These are phyloP conservation scores for Neocloeon triangulifer DNA, from an alignment of 1,140 invertebrate species.

Conservation along the genomic window DNA sequence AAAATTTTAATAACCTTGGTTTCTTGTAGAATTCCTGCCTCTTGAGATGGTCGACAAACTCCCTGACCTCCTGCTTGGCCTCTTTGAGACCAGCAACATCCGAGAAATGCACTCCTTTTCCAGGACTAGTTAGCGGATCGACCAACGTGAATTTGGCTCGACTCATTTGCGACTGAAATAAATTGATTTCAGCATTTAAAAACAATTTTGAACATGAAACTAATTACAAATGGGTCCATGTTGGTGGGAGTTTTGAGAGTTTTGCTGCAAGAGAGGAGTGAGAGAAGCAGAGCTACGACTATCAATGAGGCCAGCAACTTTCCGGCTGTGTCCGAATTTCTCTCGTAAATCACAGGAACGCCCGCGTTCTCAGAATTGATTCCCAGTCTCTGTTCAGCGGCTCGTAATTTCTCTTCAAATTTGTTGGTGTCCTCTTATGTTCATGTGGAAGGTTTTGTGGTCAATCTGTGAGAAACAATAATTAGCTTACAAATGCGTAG, in stretches of 20 bases:
- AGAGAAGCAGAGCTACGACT: constrained; percentile 39
- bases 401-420: constrained; percentile 71
- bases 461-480: constrained; percentile 24
- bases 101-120: constrained; percentile 72
- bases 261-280: constrained; percentile 38
- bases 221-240: constrained; percentile 55
- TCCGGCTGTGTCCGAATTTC: constrained; percentile 41
- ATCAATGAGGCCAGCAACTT: constrained; percentile 41
- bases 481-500: too few species aligned
- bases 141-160: constrained; percentile 81
- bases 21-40: constrained; percentile 69
- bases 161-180: constrained; percentile 43
- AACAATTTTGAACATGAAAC: too few species aligned
- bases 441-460: constrained; percentile 52
- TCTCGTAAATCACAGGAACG: constrained; percentile 63
- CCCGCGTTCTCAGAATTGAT: constrained; percentile 38
- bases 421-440: constrained; percentile 54
- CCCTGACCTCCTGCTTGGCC: constrained; percentile 92
- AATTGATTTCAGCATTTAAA: too few species aligned
- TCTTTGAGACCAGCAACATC: constrained; percentile 94
- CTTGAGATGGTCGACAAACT: constrained; percentile 97
- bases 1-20: constrained; percentile 29
- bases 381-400: constrained; percentile 55
- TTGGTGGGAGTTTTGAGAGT: constrained; percentile 40
- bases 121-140: constrained; percentile 56